Evolutionary conservation across 2,113 vertebrate genomes (phyloP), one percentile per base, ranked within the genome.

Genomic region (Scophthalmus maximus): DNA sequence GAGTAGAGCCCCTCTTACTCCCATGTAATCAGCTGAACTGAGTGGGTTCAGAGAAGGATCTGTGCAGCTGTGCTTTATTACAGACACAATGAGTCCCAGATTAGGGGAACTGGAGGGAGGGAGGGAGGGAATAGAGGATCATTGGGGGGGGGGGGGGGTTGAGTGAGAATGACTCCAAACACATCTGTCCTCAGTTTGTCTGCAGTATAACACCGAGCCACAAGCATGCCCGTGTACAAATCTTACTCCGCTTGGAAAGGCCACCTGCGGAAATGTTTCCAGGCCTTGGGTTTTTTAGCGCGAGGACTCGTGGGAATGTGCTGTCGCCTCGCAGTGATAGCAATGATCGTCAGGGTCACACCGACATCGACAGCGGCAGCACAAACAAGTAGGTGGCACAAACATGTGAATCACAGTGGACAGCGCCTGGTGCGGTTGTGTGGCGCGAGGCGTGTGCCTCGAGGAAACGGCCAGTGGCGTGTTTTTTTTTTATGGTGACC

Each of bases 161-260:
- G 72, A 29, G 18, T 46, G 29, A 42, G 67, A 61, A 63, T 36
- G 68, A 83, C 68, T 86, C 79, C 67, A 81, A 81, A 79, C 88
- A 91, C 92, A 92, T 93, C 92, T 93, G 92, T 88, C 89, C 88
- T 84, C 82, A 73, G 88, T 93, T 93, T 92, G 88, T 91, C 80
- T 87, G 68, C 73, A 84, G 81, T 88, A 64, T 68, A 87, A 82
- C 81, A 88, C 87, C 81, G 79, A 88, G 91, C 92, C 87, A 68
- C 91, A 89, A 90, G 84, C 80, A 80, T 64, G 83, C 73, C 80
- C 87, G 40, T 76, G 91, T 91, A 93, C 90, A 93, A 91, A 93
- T 93, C 84, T 84, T 83, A 89, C 85, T 89, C 42, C 27, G 68
- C 80, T 88, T 76, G 74, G 68, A 84, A 83, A 64, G 76, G 75